Conservation (phyloP, 2,113 vertebrate genomes). For the Carassius auratus region DNA sequence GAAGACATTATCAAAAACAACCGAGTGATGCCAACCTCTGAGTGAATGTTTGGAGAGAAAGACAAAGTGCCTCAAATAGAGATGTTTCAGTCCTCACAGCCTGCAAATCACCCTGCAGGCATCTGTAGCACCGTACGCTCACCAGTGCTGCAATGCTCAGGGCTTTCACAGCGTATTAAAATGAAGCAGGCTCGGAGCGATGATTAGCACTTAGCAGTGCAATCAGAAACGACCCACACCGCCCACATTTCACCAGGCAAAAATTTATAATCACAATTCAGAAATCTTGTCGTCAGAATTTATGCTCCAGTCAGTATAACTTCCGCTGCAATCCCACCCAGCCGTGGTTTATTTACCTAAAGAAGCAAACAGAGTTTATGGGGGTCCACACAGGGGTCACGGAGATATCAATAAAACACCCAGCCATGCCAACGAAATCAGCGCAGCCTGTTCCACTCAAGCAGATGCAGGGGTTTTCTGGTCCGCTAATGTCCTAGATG, state of each 20-base stretch:
- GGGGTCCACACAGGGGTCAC: slow-evolving; percentile 31
- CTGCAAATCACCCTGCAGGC: neutral
- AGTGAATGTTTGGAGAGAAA: neutral
- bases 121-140: neutral
- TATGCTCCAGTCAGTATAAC: slow-evolving; percentile 66
- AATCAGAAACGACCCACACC: slow-evolving; percentile 60
- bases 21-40: neutral
- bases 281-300: slow-evolving; percentile 70
- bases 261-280: slow-evolving; percentile 73
- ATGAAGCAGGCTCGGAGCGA: slow-evolving; percentile 41
- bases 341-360: slow-evolving; percentile 42
- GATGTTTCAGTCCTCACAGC: neutral
- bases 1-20: neutral
- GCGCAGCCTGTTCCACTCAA: slow-evolving; percentile 26
- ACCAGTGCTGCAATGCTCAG: neutral
- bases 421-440: slow-evolving; percentile 48
- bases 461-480: slow-evolving; percentile 47
- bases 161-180: slow-evolving; percentile 57
- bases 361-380: slow-evolving; percentile 61
- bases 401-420: slow-evolving; percentile 63
- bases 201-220: slow-evolving; percentile 62
- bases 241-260: slow-evolving; percentile 45
- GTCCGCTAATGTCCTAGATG: slow-evolving; percentile 59
- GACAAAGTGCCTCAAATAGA: neutral
- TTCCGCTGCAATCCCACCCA: slow-evolving; percentile 57